A percentile compares a stretch with the other conserved stretches of the same genome.
Conservation (phyloP, 2,113 vertebrate species). For the Lynx canadensis region DNA sequence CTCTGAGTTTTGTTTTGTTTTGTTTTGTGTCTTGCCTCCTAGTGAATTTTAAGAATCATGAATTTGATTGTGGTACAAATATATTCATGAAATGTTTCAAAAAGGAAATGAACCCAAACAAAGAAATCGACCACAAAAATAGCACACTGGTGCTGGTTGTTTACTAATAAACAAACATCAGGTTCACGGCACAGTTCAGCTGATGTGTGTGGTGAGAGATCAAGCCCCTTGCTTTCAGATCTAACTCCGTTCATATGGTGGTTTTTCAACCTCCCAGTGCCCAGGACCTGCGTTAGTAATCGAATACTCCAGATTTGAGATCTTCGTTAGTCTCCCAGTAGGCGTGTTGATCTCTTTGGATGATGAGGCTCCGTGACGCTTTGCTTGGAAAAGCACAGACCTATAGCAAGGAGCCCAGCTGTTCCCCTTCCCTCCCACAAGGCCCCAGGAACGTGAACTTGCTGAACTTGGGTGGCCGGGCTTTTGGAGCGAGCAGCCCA, state of each 20-base stretch:
- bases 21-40: neutral
- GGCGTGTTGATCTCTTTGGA: neutral
- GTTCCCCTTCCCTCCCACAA: neutral
- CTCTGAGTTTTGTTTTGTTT: neutral
- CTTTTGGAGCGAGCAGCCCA: neutral
- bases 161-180: neutral
- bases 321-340: neutral
- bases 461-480: slow-evolving; percentile 44
- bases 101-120: neutral
- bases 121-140: neutral
- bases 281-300: neutral
- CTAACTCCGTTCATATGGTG: neutral
- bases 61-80: neutral
- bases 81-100: neutral
- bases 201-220: no score
- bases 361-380: neutral
- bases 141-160: neutral
- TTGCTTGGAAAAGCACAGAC: neutral
- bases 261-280: neutral
- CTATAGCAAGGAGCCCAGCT: neutral
- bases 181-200: neutral
- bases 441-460: neutral
- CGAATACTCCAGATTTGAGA: neutral
- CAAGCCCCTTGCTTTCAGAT: neutral
- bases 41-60: neutral